Evolutionary conservation across 2,888 invertebrate species (phyloP).

Genomic region (Odontomyia ornata): DNA sequence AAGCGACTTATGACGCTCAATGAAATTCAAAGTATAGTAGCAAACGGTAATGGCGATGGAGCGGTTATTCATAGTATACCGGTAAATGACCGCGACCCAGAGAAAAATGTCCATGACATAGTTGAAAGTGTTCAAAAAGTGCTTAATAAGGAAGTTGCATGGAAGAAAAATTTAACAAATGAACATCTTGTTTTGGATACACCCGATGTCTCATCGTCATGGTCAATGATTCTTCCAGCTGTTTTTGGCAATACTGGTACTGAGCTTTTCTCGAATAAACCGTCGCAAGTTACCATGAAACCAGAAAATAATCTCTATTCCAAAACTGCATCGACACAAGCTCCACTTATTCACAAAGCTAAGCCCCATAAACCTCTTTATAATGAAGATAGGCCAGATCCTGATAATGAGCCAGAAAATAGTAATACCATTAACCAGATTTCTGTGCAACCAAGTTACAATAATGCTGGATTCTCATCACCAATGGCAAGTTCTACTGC

Average conservation of each 20-base stretch:
- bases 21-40: constrained; percentile 86
- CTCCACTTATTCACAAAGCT: constrained; percentile 47
- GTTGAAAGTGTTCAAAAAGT: constrained; percentile 86
- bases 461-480: background rate
- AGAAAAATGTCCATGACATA: constrained; percentile 79
- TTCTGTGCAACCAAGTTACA: background rate
- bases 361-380: constrained; percentile 54
- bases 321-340: constrained; percentile 35
- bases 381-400: background rate
- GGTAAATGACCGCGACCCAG: constrained; percentile 66
- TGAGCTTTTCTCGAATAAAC: constrained; percentile 69
- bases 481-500: constrained; percentile 52
- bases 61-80: constrained; percentile 61
- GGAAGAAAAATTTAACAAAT: constrained; percentile 67
- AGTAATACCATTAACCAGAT: background rate
- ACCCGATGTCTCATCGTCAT: constrained; percentile 78
- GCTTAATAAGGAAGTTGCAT: constrained; percentile 76
- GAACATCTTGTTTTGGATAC: constrained; percentile 70
- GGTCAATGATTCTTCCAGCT: constrained; percentile 84
- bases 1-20: constrained; percentile 84
- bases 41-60: constrained; percentile 78
- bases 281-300: constrained; percentile 62
- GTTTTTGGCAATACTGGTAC: constrained; percentile 78
- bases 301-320: constrained; percentile 62
- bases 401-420: background rate